A percentile compares a stretch with the other conserved stretches of the same genome.
phyloP scores from a whole-genome alignment of 2,888 invertebrate species.

The Ochlodes sylvanus region DNA sequence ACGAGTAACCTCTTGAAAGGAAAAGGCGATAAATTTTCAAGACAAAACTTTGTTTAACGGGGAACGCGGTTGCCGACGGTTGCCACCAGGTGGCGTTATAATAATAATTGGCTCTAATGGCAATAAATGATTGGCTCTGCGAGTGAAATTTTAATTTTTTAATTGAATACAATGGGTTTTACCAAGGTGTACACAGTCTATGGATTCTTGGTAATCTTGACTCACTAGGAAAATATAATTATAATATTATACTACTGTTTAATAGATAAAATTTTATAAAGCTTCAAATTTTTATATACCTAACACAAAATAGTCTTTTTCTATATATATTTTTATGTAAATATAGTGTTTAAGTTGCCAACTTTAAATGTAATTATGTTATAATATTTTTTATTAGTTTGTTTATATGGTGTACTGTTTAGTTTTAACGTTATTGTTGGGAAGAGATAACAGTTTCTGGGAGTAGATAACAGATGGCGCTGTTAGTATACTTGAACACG shows the following conservation, averaged over 20 bases:
- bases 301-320: background rate
- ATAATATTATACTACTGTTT: background rate
- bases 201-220: background rate
- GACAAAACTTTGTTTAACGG: too few relatives aligned
- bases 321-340: slow-evolving; percentile 7
- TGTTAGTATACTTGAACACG: too few relatives aligned
- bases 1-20: too few relatives aligned
- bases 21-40: too few relatives aligned
- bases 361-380: slow-evolving; percentile 5
- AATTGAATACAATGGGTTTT: too few relatives aligned
- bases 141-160: too few relatives aligned
- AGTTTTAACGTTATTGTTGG: background rate
- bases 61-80: too few relatives aligned
- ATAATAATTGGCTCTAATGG: too few relatives aligned
- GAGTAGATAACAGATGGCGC: background rate
- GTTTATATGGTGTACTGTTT: slow-evolving; percentile 8
- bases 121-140: too few relatives aligned
- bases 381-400: background rate
- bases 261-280: slow-evolving; percentile 5
- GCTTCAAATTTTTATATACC: background rate
- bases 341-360: background rate
- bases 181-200: background rate
- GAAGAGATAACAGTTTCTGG: background rate
- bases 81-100: too few relatives aligned
- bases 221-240: background rate